Conservation (phyloP, 2,113 vertebrate species). For the Rhinolophus ferrumequinum region DNA sequence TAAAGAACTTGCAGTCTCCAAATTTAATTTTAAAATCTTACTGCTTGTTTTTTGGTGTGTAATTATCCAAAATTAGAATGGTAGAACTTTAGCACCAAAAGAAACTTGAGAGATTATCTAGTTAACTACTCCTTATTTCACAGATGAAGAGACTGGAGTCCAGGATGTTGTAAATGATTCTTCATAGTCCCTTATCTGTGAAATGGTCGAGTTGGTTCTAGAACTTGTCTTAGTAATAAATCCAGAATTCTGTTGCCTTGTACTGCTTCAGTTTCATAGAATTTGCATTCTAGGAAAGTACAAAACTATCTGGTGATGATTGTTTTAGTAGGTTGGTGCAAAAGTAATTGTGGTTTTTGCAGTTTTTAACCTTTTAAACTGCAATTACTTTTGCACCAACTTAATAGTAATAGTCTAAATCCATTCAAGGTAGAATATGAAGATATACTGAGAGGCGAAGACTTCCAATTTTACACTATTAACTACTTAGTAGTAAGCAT, state of each 20-base stretch:
- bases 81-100: neutral
- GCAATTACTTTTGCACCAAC: too few species aligned
- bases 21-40: neutral
- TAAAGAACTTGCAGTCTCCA: neutral
- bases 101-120: neutral
- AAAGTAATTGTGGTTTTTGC: too few species aligned
- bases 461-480: neutral
- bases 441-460: neutral
- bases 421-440: neutral
- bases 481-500: neutral
- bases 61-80: neutral
- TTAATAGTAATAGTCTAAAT: neutral
- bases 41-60: neutral
- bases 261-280: neutral
- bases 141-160: neutral
- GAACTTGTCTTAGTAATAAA: neutral
- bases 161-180: neutral
- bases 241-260: constrained; percentile 1
- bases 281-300: neutral
- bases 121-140: neutral
- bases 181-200: neutral
- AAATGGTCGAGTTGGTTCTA: neutral
- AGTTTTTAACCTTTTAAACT: too few species aligned
- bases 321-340: neutral
- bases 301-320: neutral